Conservation (phyloP, 2,113 vertebrate species). For the Grantiella picta region DNA sequence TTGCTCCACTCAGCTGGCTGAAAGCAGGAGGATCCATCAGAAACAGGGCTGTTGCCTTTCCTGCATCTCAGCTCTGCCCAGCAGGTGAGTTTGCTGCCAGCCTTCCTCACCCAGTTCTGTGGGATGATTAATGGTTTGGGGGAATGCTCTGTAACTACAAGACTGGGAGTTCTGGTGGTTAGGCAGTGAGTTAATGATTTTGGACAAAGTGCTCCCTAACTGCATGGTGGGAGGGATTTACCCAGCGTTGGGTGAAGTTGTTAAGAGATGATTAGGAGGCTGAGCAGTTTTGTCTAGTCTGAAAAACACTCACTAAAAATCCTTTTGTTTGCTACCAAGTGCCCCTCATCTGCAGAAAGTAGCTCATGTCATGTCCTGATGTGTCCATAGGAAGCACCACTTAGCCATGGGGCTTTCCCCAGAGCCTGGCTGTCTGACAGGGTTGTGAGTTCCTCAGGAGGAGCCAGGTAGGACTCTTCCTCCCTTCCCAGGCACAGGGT, state of each 20-base stretch:
- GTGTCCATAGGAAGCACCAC: neutral
- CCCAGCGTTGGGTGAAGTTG: neutral
- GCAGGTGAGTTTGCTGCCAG: neutral
- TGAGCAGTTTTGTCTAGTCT: neutral
- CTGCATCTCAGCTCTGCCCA: neutral
- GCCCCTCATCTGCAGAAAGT: neutral
- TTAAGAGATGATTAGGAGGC: neutral
- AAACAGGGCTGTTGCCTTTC: neutral
- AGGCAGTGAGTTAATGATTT: neutral
- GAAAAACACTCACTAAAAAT: neutral
- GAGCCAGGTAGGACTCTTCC: neutral
- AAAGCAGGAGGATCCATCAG: neutral
- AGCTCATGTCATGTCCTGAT: fast-evolving
- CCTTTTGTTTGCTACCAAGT: neutral
- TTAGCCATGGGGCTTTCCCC: neutral
- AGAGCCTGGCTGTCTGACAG: neutral
- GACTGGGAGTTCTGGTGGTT: neutral
- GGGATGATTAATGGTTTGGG: neutral
- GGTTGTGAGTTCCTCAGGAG: neutral
- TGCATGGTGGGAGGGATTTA: neutral
- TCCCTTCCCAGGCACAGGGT: neutral
- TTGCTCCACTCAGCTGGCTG: neutral
- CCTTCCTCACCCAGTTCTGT: fast-evolving
- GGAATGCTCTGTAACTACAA: neutral
- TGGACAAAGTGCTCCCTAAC: neutral